Percentiles rank a stretch among this genome's conserved stretches.
phyloP scores from a whole-genome alignment of 2,113 vertebrate species.

The Excalfactoria chinensis region DNA sequence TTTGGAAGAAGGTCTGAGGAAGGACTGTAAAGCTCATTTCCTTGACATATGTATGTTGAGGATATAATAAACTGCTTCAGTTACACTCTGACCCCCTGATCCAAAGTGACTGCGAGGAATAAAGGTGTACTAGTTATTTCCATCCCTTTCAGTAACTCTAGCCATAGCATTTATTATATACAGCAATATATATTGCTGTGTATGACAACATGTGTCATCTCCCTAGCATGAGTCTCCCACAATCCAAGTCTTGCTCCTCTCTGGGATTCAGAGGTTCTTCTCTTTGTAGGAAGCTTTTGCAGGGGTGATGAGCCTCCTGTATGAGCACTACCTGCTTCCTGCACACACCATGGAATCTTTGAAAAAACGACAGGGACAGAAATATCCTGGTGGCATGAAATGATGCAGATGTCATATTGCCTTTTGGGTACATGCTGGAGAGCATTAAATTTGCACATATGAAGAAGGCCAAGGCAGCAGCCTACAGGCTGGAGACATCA shows the following conservation, averaged over 20 bases:
- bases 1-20: neutral
- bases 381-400: neutral
- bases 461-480: neutral
- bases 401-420: neutral
- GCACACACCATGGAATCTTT: neutral
- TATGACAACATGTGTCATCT: neutral
- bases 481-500: neutral
- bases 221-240: fast-evolving
- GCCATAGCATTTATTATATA: neutral
- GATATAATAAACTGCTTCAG: neutral
- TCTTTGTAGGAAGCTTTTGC: neutral
- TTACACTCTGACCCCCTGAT: neutral
- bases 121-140: neutral
- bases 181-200: neutral
- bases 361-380: neutral
- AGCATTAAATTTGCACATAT: neutral
- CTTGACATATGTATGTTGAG: neutral
- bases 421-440: neutral
- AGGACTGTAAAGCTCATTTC: neutral
- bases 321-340: neutral
- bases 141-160: neutral
- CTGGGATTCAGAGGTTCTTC: neutral
- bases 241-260: neutral
- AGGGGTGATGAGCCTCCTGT: neutral
- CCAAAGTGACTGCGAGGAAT: neutral